These are phyloP conservation scores for Acanthochromis polyacanthus DNA, from an alignment of 2,113 vertebrate genomes.

Conservation along the genomic window DNA sequence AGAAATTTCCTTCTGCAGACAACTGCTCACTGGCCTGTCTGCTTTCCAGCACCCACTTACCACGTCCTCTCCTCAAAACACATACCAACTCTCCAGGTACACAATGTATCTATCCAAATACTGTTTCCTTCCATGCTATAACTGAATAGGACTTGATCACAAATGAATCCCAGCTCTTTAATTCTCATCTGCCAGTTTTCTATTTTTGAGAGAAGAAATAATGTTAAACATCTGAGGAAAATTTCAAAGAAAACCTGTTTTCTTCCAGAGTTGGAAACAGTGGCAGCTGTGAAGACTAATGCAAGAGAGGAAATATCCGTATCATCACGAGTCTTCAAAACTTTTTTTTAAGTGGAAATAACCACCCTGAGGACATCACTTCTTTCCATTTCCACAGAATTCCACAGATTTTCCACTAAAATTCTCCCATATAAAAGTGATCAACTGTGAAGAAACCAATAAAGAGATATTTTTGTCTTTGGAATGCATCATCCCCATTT, in stretches of 20 bases:
- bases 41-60: slow-evolving; percentile 71
- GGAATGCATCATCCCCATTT: too few species aligned
- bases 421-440: slow-evolving; percentile 16
- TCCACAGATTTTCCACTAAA: slow-evolving; percentile 12
- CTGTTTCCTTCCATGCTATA: slow-evolving; percentile 22
- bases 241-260: slow-evolving; percentile 26
- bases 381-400: slow-evolving; percentile 23
- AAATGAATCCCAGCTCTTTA: slow-evolving; percentile 10
- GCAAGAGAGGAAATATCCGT: slow-evolving; percentile 48
- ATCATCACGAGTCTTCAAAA: slow-evolving; percentile 31
- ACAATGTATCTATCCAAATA: slow-evolving; percentile 24
- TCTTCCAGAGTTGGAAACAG: slow-evolving; percentile 15
- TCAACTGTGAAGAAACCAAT: slow-evolving; percentile 9
- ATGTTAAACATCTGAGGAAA: slow-evolving; percentile 26
- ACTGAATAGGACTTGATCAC: slow-evolving; percentile 32
- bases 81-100: slow-evolving; percentile 67
- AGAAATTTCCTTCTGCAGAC: slow-evolving; percentile 78
- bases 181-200: slow-evolving; percentile 43
- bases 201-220: slow-evolving; percentile 33
- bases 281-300: slow-evolving; percentile 58
- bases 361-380: slow-evolving; percentile 9
- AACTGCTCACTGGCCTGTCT: slow-evolving; percentile 63
- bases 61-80: slow-evolving; percentile 49
- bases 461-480: background rate
- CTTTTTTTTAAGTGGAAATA: slow-evolving; percentile 32